Evolutionary conservation across 2,113 vertebrate species (phyloP).

Genomic region (Oriolus oriolus): DNA sequence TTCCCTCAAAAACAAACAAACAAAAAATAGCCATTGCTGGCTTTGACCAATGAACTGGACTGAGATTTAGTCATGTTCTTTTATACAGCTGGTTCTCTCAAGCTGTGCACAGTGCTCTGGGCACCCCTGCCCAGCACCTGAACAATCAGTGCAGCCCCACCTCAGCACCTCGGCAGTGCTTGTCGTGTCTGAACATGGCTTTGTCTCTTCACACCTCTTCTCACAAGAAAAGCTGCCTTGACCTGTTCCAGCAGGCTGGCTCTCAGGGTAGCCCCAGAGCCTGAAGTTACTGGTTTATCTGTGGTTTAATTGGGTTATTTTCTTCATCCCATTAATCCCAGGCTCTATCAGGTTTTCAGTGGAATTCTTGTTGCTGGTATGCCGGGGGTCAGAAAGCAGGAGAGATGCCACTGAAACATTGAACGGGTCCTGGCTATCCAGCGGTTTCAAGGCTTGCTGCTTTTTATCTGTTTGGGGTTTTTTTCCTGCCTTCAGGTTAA

Average conservation of each 20-base stretch:
- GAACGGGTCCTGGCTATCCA: not conserved
- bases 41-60: not conserved
- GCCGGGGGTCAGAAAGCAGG: not conserved
- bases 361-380: not conserved
- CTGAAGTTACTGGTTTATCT: not conserved
- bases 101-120: not conserved
- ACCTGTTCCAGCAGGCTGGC: not conserved
- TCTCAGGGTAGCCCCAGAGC: not conserved
- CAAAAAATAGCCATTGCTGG: not conserved
- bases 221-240: not conserved
- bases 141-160: not conserved
- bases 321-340: not conserved
- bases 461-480: not conserved
- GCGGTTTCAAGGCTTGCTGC: not conserved
- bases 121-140: not conserved
- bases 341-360: not conserved
- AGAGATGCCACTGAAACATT: not conserved
- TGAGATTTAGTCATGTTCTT: not conserved
- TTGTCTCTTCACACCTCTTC: not conserved
- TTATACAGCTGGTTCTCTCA: not conserved
- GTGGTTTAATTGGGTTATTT: not conserved
- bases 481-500: not conserved
- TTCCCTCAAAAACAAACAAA: not conserved
- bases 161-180: not conserved
- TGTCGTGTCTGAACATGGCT: not conserved